A percentile compares a stretch with the other conserved stretches of the same genome.
Conservation (phyloP, 1,140 invertebrate genomes). For the fruit fly (Drosophila melanogaster) region DNA sequence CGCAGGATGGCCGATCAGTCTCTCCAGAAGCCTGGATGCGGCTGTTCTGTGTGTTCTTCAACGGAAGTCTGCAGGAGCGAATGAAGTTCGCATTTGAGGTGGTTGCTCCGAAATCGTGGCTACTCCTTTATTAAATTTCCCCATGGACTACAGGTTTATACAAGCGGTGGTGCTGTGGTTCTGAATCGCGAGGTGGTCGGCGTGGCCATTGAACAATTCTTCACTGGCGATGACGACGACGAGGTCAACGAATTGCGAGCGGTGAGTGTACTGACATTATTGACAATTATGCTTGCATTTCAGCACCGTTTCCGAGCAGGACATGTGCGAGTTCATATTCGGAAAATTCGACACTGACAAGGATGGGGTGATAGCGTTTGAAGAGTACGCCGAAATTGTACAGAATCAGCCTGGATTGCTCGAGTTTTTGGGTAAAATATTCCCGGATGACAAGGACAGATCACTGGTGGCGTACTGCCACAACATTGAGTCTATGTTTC, state of each 20-base stretch:
- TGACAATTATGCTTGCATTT: not conserved
- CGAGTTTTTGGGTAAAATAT: slow-evolving; percentile 91
- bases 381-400: slow-evolving; percentile 90
- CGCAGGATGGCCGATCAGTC: slow-evolving; percentile 61
- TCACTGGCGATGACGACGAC: slow-evolving; percentile 73
- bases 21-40: slow-evolving; percentile 69
- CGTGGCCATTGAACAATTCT: slow-evolving; percentile 71
- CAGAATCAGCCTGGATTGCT: slow-evolving; percentile 88
- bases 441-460: slow-evolving; percentile 86
- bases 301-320: slow-evolving; percentile 80
- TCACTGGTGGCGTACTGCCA: slow-evolving; percentile 64
- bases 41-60: slow-evolving; percentile 68
- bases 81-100: slow-evolving; percentile 70
- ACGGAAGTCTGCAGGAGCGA: slow-evolving; percentile 50
- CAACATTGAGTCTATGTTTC: slow-evolving; percentile 49
- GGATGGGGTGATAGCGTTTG: slow-evolving; percentile 90
- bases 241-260: slow-evolving; percentile 72
- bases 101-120: not conserved
- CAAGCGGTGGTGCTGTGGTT: slow-evolving; percentile 36
- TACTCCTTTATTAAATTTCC: no score
- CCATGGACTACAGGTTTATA: slow-evolving; percentile 58
- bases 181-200: slow-evolving; percentile 72
- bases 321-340: slow-evolving; percentile 92
- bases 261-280: slow-evolving; percentile 23
- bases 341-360: slow-evolving; percentile 92